A percentile compares a stretch with the other conserved stretches of the same genome.
These are phyloP conservation scores for Plectropomus leopardus DNA, from an alignment of 2,113 vertebrate species.

Conservation along the genomic window DNA sequence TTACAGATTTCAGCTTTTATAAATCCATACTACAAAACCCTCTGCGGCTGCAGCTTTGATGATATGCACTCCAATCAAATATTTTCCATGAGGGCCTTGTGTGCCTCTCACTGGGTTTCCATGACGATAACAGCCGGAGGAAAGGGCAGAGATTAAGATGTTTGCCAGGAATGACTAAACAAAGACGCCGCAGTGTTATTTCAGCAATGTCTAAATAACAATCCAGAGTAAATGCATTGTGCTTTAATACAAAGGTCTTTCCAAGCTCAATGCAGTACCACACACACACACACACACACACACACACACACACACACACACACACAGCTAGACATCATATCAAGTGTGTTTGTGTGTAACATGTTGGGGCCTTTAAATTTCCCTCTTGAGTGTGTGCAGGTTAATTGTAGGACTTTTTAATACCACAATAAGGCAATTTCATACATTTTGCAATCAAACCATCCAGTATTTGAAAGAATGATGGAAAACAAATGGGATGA, in stretches of 20 bases:
- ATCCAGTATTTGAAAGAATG: neutral
- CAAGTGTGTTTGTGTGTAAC: neutral
- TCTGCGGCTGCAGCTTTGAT: neutral
- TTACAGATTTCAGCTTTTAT: neutral
- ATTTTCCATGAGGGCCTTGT: conserved; percentile 18
- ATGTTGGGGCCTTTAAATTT: neutral
- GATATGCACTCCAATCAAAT: conserved; percentile 13
- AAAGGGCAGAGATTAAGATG: conserved; percentile 32
- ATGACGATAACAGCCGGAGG: conserved; percentile 40
- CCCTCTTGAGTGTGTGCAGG: no score
- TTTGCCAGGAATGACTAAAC: conserved; percentile 56
- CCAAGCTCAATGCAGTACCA: neutral
- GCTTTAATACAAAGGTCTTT: neutral
- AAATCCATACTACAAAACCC: neutral
- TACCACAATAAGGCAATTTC: neutral
- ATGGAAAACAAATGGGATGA: no score
- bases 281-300: no score
- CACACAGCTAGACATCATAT: neutral
- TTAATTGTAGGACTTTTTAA: neutral
- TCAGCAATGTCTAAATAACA: conserved; percentile 48
- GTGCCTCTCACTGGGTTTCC: conserved; percentile 47
- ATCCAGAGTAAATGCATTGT: conserved; percentile 1
- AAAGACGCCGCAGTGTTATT: conserved; percentile 46
- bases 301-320: no score
- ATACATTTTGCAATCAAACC: neutral